Conservation (phyloP, 2,888 invertebrate genomes). For the Itoplectis maculator region DNA sequence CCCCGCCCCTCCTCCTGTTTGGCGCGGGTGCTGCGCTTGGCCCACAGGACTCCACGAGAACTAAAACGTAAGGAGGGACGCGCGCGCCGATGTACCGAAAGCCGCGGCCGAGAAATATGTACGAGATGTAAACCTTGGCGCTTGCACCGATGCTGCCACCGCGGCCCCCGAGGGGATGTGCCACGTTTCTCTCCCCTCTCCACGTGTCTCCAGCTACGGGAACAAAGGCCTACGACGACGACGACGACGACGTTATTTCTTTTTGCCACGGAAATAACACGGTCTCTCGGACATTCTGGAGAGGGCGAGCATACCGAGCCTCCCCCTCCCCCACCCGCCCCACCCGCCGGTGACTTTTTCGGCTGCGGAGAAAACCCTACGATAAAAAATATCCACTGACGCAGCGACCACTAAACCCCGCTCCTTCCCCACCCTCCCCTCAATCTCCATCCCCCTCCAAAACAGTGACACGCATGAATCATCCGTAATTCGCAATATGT, state of each 20-base stretch:
- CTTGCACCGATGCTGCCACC: slow-evolving; percentile 1
- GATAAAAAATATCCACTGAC: slow-evolving; percentile 13
- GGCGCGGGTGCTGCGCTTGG: background rate
- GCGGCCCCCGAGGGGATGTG: slow-evolving; percentile 7
- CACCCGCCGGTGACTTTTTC: background rate
- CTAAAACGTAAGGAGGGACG: slow-evolving; percentile 8
- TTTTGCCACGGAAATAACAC: slow-evolving; percentile 50
- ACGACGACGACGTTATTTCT: slow-evolving; percentile 45
- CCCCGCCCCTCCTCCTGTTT: background rate
- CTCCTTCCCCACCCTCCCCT: no score
- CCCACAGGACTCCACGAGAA: slow-evolving; percentile 38
- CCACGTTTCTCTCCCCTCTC: background rate
- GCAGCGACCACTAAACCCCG: background rate
- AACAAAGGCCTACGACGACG: slow-evolving; percentile 38
- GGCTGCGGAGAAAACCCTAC: slow-evolving; percentile 24
- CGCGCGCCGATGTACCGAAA: slow-evolving; percentile 22
- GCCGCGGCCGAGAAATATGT: slow-evolving; percentile 17
- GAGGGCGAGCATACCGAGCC: slow-evolving; percentile 23
- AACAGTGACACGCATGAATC: slow-evolving; percentile 12
- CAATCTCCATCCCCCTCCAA: slow-evolving; percentile 3
- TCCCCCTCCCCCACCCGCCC: no score
- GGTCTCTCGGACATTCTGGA: slow-evolving; percentile 37
- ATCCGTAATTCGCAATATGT: slow-evolving; percentile 10
- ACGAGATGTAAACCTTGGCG: slow-evolving; percentile 13
- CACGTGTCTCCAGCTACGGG: slow-evolving; percentile 7